A percentile compares a stretch with the other conserved stretches of the same genome.
phyloP scores from a whole-genome alignment of 2,113 vertebrate species.

The Nothocercus nigrocapillus region DNA sequence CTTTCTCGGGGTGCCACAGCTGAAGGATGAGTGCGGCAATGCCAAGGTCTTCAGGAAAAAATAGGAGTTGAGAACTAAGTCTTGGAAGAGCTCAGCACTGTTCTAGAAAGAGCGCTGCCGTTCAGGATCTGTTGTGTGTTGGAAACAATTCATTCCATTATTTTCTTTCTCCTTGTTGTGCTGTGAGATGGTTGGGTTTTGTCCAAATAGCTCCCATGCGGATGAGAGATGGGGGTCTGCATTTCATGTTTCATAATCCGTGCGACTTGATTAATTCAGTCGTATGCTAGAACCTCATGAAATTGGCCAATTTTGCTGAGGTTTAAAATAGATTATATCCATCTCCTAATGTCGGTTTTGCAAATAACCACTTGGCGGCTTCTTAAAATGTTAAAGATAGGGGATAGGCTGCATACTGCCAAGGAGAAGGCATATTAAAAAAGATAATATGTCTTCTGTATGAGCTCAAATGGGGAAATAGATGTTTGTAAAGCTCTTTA shows the following conservation, averaged over 20 bases:
- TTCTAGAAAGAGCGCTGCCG: neutral
- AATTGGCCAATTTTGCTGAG: conserved; percentile 10
- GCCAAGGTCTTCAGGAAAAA: neutral
- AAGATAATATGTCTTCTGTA: conserved; percentile 34
- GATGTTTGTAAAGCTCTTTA: conserved; percentile 45
- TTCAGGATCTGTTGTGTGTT: neutral
- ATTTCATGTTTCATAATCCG: neutral
- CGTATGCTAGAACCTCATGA: neutral
- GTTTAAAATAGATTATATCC: conserved; percentile 46
- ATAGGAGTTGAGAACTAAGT: neutral
- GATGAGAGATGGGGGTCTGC: neutral
- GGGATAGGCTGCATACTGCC: conserved; percentile 5
- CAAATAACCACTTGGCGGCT: conserved; percentile 37
- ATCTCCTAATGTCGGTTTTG: conserved; percentile 13
- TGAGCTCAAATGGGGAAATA: conserved; percentile 33
- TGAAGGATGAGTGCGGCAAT: rapidly evolving
- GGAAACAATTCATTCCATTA: neutral
- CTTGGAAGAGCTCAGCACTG: neutral
- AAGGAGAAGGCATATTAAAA: conserved; percentile 33
- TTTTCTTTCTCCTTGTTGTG: neutral
- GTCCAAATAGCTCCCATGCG: neutral
- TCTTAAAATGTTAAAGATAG: conserved; percentile 20
- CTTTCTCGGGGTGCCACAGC: neutral
- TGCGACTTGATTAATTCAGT: conserved; percentile 11
- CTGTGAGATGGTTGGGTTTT: neutral